phyloP scores from a whole-genome alignment of 2,888 invertebrate genomes.

The Teleogryllus oceanicus region DNA sequence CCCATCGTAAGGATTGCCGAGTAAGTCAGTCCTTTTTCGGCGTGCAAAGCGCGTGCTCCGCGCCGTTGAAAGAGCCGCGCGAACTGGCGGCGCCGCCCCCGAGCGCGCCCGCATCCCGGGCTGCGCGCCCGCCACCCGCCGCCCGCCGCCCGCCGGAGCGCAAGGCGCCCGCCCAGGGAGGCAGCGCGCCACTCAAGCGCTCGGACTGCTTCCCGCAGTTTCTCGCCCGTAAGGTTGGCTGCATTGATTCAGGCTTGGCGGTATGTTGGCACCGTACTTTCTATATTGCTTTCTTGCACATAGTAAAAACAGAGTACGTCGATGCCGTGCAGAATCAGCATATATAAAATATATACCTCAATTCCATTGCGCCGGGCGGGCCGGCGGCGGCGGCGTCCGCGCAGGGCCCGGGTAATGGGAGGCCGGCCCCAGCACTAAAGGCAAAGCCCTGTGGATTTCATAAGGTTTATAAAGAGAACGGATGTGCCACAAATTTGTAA shows the following conservation, averaged over 20 bases:
- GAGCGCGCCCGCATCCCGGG: no score
- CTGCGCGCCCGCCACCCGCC: no score
- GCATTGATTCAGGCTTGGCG: not conserved
- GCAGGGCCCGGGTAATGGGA: not conserved
- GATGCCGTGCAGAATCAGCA: not conserved
- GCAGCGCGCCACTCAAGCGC: not conserved
- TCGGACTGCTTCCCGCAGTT: not conserved
- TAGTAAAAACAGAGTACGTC: slow-evolving; percentile 1
- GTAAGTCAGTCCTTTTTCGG: no score
- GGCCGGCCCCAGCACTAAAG: slow-evolving; percentile 7
- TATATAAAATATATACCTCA: slow-evolving; percentile 18
- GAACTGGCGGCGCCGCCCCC: no score
- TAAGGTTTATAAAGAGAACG: slow-evolving; percentile 18
- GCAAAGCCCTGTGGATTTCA: slow-evolving; percentile 18
- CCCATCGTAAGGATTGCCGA: no score
- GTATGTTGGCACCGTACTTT: not conserved
- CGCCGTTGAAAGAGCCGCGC: no score
- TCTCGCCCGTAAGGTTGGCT: not conserved
- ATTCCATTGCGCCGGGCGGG: not conserved
- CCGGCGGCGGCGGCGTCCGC: not conserved
- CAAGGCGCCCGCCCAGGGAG: not conserved
- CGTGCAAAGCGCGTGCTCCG: no score
- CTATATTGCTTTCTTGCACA: slow-evolving; percentile 7
- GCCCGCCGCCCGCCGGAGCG: not conserved
- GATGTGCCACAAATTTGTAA: slow-evolving; percentile 9